These are phyloP conservation scores for Heterotilapia buettikoferi DNA, from an alignment of 2,113 vertebrate species.

Conservation along the genomic window DNA sequence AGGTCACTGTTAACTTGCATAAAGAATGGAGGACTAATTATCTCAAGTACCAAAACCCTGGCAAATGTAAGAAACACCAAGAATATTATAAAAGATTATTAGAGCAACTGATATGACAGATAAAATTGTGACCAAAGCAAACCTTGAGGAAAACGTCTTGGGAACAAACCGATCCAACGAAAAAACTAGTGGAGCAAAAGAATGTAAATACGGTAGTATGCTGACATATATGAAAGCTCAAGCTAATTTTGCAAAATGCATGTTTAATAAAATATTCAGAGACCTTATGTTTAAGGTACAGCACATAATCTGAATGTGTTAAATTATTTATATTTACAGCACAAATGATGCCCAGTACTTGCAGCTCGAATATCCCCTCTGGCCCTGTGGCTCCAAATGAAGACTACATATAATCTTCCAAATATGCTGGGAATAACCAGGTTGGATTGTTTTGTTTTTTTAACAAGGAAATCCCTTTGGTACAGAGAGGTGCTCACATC, in stretches of 20 bases:
- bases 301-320: slow-evolving; percentile 87
- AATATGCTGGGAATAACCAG: not conserved
- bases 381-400: not conserved
- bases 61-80: not conserved
- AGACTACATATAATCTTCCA: not conserved
- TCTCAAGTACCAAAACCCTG: not conserved
- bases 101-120: not conserved
- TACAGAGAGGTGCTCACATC: not conserved
- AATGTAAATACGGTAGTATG: not conserved
- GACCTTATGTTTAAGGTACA: slow-evolving; percentile 86
- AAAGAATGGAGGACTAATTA: not conserved
- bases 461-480: not conserved
- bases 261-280: slow-evolving; percentile 91
- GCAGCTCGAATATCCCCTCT: not conserved
- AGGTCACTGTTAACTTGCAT: not conserved
- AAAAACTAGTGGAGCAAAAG: not conserved
- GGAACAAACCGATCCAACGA: not conserved
- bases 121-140: not conserved
- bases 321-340: slow-evolving; percentile 87
- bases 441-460: not conserved
- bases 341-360: slow-evolving; percentile 17
- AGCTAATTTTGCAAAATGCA: not conserved
- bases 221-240: not conserved
- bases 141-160: not conserved
- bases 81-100: not conserved